Conservation (phyloP, 2,888 invertebrate genomes). For the Lampropteryx suffumata region DNA sequence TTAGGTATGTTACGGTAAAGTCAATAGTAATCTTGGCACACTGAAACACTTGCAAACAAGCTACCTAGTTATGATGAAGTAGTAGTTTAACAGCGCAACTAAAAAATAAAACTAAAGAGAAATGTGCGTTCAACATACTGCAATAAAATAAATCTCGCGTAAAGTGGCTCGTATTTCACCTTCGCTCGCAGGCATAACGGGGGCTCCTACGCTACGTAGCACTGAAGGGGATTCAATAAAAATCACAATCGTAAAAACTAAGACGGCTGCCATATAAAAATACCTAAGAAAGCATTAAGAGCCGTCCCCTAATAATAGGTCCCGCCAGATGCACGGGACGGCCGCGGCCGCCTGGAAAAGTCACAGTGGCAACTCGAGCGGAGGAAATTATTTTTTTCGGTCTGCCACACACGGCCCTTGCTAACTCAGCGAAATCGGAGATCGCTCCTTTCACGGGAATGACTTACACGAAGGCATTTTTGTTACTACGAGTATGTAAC, state of each 20-base stretch:
- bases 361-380: conserved; percentile 79
- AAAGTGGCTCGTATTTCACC: conserved; percentile 78
- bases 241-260: conserved; percentile 82
- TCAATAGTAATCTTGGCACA: no score
- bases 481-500: conserved; percentile 44
- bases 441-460: conserved; percentile 60
- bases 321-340: conserved; percentile 82
- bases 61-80: conserved; percentile 26
- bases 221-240: conserved; percentile 75
- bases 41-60: background rate
- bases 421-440: conserved; percentile 74
- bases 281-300: conserved; percentile 80
- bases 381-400: conserved; percentile 81
- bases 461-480: conserved; percentile 56
- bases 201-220: conserved; percentile 48
- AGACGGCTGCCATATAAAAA: conserved; percentile 78
- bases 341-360: conserved; percentile 79
- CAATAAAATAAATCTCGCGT: conserved; percentile 74
- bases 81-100: conserved; percentile 35
- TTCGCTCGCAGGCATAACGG: conserved; percentile 65
- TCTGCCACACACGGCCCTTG: conserved; percentile 80
- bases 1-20: no score
- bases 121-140: conserved; percentile 57
- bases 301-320: conserved; percentile 80
- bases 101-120: conserved; percentile 54